A percentile compares a stretch with the other conserved stretches of the same genome.
Conservation (phyloP, 2,888 invertebrate species). For the Chironomus riparius region DNA sequence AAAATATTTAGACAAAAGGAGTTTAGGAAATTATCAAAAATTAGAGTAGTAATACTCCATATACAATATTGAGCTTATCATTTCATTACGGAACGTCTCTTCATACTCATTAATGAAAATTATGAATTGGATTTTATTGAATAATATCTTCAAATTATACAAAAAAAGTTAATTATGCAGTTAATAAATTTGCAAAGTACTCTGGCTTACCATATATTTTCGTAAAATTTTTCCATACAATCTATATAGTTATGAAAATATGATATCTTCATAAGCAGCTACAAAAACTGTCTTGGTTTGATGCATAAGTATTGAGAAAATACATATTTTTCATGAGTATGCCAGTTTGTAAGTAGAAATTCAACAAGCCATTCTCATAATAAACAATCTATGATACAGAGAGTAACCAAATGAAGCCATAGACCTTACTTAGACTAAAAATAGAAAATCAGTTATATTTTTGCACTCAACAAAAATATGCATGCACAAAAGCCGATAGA, state of each 20-base stretch:
- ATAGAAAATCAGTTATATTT: conserved; percentile 9
- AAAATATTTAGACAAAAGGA: neutral
- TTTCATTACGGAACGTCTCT: neutral
- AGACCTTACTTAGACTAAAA: too few relatives aligned
- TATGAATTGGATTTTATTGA: too few relatives aligned
- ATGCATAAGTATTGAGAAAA: too few relatives aligned
- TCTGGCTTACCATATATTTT: neutral
- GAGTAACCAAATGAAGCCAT: neutral
- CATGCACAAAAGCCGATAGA: neutral
- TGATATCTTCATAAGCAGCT: too few relatives aligned
- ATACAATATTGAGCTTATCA: neutral
- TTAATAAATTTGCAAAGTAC: neutral
- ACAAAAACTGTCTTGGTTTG: too few relatives aligned
- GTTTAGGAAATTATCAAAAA: neutral
- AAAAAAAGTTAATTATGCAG: too few relatives aligned
- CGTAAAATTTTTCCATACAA: neutral
- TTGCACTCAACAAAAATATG: conserved; percentile 11
- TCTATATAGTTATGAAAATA: neutral
- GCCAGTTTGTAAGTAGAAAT: too few relatives aligned
- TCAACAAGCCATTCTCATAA: too few relatives aligned
- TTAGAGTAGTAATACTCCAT: neutral
- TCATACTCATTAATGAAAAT: too few relatives aligned
- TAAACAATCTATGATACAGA: neutral
- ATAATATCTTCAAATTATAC: too few relatives aligned
- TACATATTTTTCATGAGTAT: neutral